Evolutionary conservation across 2,888 invertebrate genomes (phyloP), one percentile per base, ranked within the genome.

Genomic region (Laothoe populi): DNA sequence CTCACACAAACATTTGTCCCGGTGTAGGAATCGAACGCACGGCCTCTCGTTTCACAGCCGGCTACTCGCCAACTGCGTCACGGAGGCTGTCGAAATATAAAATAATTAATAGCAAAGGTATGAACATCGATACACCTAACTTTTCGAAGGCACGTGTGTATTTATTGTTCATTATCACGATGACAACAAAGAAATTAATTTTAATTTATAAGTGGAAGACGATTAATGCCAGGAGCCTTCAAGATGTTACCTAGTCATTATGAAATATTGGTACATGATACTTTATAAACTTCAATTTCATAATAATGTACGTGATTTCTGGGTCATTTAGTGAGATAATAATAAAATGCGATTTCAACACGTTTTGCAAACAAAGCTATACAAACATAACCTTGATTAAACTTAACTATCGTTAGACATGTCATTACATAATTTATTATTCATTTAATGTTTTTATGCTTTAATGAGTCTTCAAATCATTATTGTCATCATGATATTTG

Each of bases 221-320:
- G 26, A 26, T 26, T 3, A 26, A 13, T 38, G 38, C 31, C 4
- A 38, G 11, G n/a, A 19, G 8, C 16, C n/a, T 4, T 4, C 16
- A 10, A 31, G 2, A 53, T 26, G 16, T 53, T 19, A 10, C 31
- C 31, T 3, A 19, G 19, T 26, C 8, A 35, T 53, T 53, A 35
- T 13, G 35, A 53, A 53, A 53, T 31, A 49, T 45, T 21, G 10
- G 45, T 26, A 49, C 49, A 49, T 24, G 46, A 61, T 10, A 61
- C 42, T 46, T 13, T 13, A 62, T 57, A 64, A 42, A 48, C 57
- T 31, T 60, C 60, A 45, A 63, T 68, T 67, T 71, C 67, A 67
- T 67, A 67, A 71, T 67, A 63, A 65, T 19, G 42, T 48, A 69
- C 67, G 67, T 70, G 74, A 64, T 68, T 68, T 62, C 38, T 59